phyloP scores from a whole-genome alignment of 2,797 vertebrate genomes.

The Poecilia gillii region DNA sequence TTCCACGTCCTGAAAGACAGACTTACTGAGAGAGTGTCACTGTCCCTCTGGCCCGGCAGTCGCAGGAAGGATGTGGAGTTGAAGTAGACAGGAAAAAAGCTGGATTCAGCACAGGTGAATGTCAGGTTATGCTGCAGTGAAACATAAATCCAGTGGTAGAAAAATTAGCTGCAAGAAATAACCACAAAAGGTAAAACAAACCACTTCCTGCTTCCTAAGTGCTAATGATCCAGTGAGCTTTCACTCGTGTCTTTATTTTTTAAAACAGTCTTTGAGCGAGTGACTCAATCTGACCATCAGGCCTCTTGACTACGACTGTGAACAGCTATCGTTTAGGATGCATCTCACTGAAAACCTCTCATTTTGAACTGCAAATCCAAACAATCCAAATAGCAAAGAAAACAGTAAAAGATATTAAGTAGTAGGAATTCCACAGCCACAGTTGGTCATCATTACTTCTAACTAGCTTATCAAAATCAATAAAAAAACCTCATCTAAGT shows the following conservation, averaged over 20 bases:
- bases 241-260: neutral
- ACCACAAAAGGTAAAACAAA: neutral
- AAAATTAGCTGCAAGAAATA: neutral
- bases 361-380: too few relatives aligned
- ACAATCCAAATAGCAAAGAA: neutral
- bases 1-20: slow-evolving; percentile 98
- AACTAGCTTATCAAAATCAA: neutral
- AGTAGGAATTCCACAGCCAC: neutral
- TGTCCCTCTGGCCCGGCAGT: slow-evolving; percentile 86
- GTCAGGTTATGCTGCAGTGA: slow-evolving; percentile 89
- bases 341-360: neutral
- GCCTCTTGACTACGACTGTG: neutral
- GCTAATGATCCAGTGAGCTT: neutral
- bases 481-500: too few relatives aligned
- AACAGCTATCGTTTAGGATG: neutral
- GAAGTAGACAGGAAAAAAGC: slow-evolving; percentile 92
- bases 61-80: slow-evolving; percentile 93
- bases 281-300: neutral
- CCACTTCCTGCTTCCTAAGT: neutral
- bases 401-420: neutral
- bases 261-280: too few relatives aligned
- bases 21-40: slow-evolving; percentile 89
- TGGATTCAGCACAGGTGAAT: slow-evolving; percentile 90
- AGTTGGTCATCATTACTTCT: neutral
- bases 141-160: neutral